phyloP scores from a whole-genome alignment of 2,888 invertebrate species.

The Clistopyga incitator region DNA sequence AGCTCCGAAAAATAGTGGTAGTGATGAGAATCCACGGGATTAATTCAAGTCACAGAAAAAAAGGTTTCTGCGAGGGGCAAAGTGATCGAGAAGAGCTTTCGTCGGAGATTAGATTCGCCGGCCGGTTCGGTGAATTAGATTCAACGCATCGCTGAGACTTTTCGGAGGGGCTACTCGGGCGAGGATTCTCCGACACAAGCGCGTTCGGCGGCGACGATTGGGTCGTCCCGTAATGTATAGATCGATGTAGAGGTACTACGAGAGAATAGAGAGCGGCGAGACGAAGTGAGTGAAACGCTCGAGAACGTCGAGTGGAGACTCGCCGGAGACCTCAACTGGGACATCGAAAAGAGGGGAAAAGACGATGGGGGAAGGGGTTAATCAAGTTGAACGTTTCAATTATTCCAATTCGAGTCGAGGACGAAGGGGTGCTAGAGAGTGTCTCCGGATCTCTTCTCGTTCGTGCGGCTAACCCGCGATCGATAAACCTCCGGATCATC shows the following conservation, averaged over 20 bases:
- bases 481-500: conserved; percentile 59
- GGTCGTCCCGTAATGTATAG: conserved; percentile 48
- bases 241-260: conserved; percentile 38
- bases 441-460: conserved; percentile 47
- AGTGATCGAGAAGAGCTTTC: conserved; percentile 41
- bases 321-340: conserved; percentile 45
- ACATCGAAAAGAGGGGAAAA: conserved; percentile 64
- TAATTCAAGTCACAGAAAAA: neutral
- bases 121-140: conserved; percentile 65
- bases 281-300: conserved; percentile 53
- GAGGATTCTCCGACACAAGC: conserved; percentile 15
- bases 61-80: conserved; percentile 15
- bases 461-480: conserved; percentile 65
- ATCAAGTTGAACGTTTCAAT: conserved; percentile 72
- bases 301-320: conserved; percentile 49
- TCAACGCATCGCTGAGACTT: conserved; percentile 40
- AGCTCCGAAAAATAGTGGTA: neutral
- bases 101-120: conserved; percentile 58
- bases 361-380: conserved; percentile 66
- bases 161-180: conserved; percentile 18
- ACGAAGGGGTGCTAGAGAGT: conserved; percentile 49
- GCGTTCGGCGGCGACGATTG: conserved; percentile 46
- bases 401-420: conserved; percentile 70
- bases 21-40: conserved; percentile 5
- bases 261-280: conserved; percentile 47